These are phyloP conservation scores for Oegoconia quadripuncta DNA, from an alignment of 2,888 invertebrate species.

Conservation along the genomic window DNA sequence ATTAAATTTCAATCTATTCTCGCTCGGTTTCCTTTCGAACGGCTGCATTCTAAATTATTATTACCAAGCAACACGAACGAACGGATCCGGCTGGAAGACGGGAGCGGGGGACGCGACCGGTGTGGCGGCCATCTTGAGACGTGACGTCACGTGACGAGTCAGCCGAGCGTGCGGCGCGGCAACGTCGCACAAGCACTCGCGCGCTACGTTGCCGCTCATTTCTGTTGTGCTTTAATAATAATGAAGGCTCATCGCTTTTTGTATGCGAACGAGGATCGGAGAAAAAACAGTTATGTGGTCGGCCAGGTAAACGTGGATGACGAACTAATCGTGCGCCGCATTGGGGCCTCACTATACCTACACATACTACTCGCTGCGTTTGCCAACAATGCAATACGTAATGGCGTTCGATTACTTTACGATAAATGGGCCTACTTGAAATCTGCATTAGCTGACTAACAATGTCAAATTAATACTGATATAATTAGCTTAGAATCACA, in stretches of 20 bases:
- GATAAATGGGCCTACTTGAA: background rate
- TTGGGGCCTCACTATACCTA: too few relatives aligned
- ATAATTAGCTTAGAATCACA: too few relatives aligned
- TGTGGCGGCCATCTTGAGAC: slow-evolving; percentile 78
- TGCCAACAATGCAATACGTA: slow-evolving; percentile 7
- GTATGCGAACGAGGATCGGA: slow-evolving; percentile 58
- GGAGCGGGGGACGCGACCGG: slow-evolving; percentile 53
- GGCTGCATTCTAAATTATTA: slow-evolving; percentile 73
- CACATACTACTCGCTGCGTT: too few relatives aligned
- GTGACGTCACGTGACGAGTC: slow-evolving; percentile 79
- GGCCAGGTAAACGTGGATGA: slow-evolving; percentile 61
- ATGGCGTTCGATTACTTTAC: slow-evolving; percentile 1
- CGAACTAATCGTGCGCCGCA: slow-evolving; percentile 30
- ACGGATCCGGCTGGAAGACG: slow-evolving; percentile 67
- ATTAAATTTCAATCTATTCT: slow-evolving; percentile 76
- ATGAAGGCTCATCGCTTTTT: slow-evolving; percentile 64
- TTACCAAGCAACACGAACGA: slow-evolving; percentile 56
- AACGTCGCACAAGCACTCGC: slow-evolving; percentile 57
- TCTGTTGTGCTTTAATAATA: slow-evolving; percentile 67
- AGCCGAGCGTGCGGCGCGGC: slow-evolving; percentile 68
- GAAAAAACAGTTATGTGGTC: slow-evolving; percentile 73
- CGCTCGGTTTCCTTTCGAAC: slow-evolving; percentile 69
- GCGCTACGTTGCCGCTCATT: slow-evolving; percentile 61
- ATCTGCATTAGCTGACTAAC: too few relatives aligned
- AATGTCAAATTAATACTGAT: too few relatives aligned